Base-by-base conservation (phyloP, 2,888 invertebrate genomes). In the Petrophora chlorosata region DNA sequence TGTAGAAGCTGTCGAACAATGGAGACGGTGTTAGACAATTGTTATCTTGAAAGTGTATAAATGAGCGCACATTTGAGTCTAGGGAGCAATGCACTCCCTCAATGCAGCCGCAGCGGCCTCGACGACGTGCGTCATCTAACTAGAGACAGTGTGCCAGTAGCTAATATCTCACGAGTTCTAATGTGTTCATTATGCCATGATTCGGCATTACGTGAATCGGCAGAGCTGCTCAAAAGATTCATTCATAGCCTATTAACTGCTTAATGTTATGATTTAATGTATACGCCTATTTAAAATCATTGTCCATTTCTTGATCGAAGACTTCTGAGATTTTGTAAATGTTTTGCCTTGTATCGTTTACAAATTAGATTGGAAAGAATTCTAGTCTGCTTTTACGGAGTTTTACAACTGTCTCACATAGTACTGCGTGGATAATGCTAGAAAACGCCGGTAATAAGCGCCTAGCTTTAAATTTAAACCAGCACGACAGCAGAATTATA, bases 41-140 rank as follows among this genome's bases (percentile, higher is more conserved):
- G 76, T 79, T 79, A 81, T 81, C 81, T 75, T 65, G 57, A 58
- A 57, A 65, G 66, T 64, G 65, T 63, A 68, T 70, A 71, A 73
- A 76, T 72, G 76, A 72, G 61, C 74, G 73, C 76, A 76, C 73
- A 73, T 69, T 74, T 56, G 66, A 65, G 57, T 59, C 54, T 65
- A 53, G 73, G 71, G 82, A 67, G 77, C 83, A 82, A 69, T 71
- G 82, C 79, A 81, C 82, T 78, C 63, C 33, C 44, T 59, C 59
- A 65, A 63, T 65, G 70, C 73, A 74, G 59, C 42, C 61, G 55
- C 59, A 45, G 29, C 59, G 69, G 68, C 72, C 73, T 69, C 73
- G 67, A 42, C 33, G 47, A 53, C 64, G 65, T 70, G 70, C 76
- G 79, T 83, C 82, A 82, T 67, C 47, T 43, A 23, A 35, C 23